These are phyloP conservation scores for Volucella inanis DNA, from an alignment of 2,888 invertebrate species.

Conservation along the genomic window DNA sequence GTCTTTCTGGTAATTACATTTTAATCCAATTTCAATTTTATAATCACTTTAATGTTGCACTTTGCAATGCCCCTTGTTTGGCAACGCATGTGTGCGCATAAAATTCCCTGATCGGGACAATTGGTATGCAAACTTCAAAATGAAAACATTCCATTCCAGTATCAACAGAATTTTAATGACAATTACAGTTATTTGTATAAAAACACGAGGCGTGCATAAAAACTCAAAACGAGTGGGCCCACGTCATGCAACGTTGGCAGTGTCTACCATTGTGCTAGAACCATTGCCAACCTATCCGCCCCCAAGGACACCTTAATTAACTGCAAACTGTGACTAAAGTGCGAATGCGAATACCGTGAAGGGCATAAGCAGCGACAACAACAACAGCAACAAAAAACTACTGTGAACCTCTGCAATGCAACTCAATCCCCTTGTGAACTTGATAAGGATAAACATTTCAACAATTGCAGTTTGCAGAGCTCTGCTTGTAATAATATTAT, in stretches of 20 bases:
- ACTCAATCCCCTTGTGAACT: constrained; percentile 36
- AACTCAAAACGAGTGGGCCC: neutral
- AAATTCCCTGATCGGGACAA: constrained; percentile 23
- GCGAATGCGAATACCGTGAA: constrained; percentile 2
- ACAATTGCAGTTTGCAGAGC: constrained; percentile 56
- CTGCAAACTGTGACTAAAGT: constrained; percentile 23
- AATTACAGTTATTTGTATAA: constrained; percentile 68
- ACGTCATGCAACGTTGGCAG: neutral
- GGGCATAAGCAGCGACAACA: too few relatives aligned
- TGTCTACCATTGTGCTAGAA: too few relatives aligned
- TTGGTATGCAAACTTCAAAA: constrained; percentile 30
- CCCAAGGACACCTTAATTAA: constrained; percentile 66
- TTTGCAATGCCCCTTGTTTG: neutral
- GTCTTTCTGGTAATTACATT: constrained; percentile 38
- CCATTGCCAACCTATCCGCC: neutral
- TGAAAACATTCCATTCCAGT: constrained; percentile 53
- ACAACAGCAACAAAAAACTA: neutral
- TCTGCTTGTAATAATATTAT: constrained; percentile 61
- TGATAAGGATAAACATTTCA: constrained; percentile 69
- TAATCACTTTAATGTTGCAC: constrained; percentile 67
- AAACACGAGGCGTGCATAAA: constrained; percentile 20
- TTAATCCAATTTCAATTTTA: constrained; percentile 68
- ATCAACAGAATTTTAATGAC: constrained; percentile 74
- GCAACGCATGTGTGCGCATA: constrained; percentile 17
- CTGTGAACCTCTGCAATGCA: neutral